Conservation (phyloP, 2,888 invertebrate genomes). For the Thymelicus sylvestris region DNA sequence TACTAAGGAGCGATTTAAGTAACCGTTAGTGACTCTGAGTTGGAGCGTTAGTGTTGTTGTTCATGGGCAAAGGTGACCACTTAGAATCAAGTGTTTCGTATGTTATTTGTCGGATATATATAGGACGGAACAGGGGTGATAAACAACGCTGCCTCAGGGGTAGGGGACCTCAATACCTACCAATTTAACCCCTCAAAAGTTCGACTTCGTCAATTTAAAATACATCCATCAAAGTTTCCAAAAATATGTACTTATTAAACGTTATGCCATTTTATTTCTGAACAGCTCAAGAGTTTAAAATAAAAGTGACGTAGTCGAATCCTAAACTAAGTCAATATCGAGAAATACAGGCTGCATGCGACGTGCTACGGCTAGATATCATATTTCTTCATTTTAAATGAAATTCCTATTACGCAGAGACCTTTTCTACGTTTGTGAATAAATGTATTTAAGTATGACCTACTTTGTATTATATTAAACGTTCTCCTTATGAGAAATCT, state of each 20-base stretch:
- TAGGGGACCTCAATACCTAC: too few relatives aligned
- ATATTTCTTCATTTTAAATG: conserved; percentile 2
- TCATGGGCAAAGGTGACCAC: too few relatives aligned
- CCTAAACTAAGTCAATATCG: conserved; percentile 6
- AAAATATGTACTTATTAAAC: not conserved
- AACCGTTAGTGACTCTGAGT: too few relatives aligned
- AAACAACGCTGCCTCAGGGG: too few relatives aligned
- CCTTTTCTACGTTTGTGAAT: not conserved
- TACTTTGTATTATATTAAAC: not conserved
- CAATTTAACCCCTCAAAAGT: too few relatives aligned
- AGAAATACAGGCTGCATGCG: conserved; percentile 5
- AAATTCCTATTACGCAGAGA: not conserved
- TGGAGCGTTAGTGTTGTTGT: too few relatives aligned
- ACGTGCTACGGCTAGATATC: conserved; percentile 10
- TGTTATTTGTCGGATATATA: too few relatives aligned
- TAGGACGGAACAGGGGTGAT: too few relatives aligned
- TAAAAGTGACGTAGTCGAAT: not conserved
- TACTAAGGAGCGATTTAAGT: too few relatives aligned
- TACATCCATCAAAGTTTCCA: not conserved
- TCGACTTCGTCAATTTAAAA: not conserved
- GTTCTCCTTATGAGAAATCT: too few relatives aligned
- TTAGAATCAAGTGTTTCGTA: too few relatives aligned
- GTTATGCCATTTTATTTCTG: not conserved
- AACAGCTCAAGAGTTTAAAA: not conserved
- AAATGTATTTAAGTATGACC: not conserved